Conservation (phyloP, 2,888 invertebrate species). For the Tetragonula carbonaria region DNA sequence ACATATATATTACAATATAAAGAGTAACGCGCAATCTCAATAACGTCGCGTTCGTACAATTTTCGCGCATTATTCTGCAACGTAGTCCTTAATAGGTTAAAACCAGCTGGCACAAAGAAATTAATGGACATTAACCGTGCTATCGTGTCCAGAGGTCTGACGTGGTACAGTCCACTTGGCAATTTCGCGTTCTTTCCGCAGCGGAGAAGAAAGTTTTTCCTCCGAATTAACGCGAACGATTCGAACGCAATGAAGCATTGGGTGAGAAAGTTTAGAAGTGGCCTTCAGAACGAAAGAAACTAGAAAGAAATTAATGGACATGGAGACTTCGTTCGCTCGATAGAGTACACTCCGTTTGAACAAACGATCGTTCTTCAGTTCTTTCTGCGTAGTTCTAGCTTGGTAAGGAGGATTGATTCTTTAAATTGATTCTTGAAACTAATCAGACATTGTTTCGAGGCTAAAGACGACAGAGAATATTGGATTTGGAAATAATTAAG, state of each 20-base stretch:
- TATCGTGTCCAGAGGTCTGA: slow-evolving; percentile 1
- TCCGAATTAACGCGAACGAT: neutral
- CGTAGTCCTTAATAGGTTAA: neutral
- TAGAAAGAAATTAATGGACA: slow-evolving; percentile 41
- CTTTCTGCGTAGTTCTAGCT: neutral
- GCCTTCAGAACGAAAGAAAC: slow-evolving; percentile 10
- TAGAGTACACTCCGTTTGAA: neutral
- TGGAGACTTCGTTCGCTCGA: slow-evolving; percentile 20
- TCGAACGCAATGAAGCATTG: slow-evolving; percentile 17
- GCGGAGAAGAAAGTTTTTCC: slow-evolving; percentile 29
- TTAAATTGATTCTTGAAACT: no score
- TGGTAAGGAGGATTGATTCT: no score
- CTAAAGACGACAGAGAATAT: no score
- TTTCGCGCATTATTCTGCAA: neutral
- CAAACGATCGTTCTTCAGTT: neutral
- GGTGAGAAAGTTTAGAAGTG: slow-evolving; percentile 40
- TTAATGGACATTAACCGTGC: slow-evolving; percentile 25
- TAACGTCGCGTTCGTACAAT: neutral
- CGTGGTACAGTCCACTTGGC: neutral
- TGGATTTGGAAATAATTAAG: no score
- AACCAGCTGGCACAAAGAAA: slow-evolving; percentile 6
- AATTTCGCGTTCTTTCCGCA: neutral
- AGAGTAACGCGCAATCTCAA: no score
- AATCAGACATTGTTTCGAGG: no score
- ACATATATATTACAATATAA: neutral